phyloP scores from a whole-genome alignment of 1,140 invertebrate species.

The Polypedilum pembai region DNA sequence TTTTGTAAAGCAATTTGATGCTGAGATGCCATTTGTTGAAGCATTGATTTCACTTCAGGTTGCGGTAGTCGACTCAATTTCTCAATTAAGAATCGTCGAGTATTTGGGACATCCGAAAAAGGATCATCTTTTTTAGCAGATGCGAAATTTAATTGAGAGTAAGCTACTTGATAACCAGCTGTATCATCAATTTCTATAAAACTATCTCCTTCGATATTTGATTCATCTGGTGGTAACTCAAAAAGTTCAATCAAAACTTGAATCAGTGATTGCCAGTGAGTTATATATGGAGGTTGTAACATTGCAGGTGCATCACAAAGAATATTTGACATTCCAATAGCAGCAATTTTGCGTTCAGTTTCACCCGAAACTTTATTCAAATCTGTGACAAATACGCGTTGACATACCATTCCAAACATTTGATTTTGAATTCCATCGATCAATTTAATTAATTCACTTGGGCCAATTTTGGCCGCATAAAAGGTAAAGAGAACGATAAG shows the following conservation, averaged over 20 bases:
- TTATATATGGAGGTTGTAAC: slow-evolving; percentile 35
- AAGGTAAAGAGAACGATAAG: slow-evolving; percentile 85
- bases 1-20: slow-evolving; percentile 40
- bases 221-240: slow-evolving; percentile 79
- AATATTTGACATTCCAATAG: slow-evolving; percentile 79
- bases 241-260: slow-evolving; percentile 76
- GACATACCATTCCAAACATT: slow-evolving; percentile 92
- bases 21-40: slow-evolving; percentile 36
- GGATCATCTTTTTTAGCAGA: slow-evolving; percentile 66
- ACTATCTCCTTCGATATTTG: slow-evolving; percentile 71
- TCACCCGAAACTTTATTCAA: slow-evolving; percentile 75
- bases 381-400: slow-evolving; percentile 78
- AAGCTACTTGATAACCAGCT: slow-evolving; percentile 80
- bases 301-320: slow-evolving; percentile 62
- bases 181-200: slow-evolving; percentile 80
- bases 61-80: slow-evolving; percentile 54
- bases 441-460: slow-evolving; percentile 60
- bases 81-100: slow-evolving; percentile 60
- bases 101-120: slow-evolving; percentile 53
- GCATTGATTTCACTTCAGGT: slow-evolving; percentile 48
- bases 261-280: slow-evolving; percentile 47
- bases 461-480: slow-evolving; percentile 72
- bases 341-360: slow-evolving; percentile 79
- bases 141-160: slow-evolving; percentile 80
- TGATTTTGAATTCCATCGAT: slow-evolving; percentile 81